phyloP scores from a whole-genome alignment of 2,113 vertebrate species.

The Gymnarchus niloticus region DNA sequence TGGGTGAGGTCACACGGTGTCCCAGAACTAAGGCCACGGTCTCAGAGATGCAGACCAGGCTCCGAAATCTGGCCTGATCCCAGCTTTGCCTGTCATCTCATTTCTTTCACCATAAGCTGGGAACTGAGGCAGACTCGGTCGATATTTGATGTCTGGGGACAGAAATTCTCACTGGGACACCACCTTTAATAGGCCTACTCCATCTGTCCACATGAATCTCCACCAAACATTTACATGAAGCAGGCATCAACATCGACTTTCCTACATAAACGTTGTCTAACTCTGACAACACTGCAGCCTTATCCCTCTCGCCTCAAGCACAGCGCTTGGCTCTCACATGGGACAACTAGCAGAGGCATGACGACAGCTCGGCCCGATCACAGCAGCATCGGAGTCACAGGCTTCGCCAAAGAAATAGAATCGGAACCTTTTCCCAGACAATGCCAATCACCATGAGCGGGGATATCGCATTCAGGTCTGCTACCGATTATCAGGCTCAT shows the following conservation, averaged over 20 bases:
- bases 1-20: neutral
- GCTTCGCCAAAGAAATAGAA: no score
- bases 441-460: neutral
- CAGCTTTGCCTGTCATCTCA: slow-evolving; percentile 54
- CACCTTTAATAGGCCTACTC: neutral
- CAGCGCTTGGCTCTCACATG: no score
- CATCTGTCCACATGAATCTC: neutral
- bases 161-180: neutral
- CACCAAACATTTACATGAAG: neutral
- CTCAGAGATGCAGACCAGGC: neutral
- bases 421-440: neutral
- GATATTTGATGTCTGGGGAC: slow-evolving; percentile 70
- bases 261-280: no score
- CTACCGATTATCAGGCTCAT: neutral
- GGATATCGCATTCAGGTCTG: neutral
- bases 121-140: slow-evolving; percentile 82
- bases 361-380: no score
- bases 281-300: no score
- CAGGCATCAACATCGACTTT: neutral
- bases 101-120: slow-evolving; percentile 84
- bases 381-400: no score
- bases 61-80: slow-evolving; percentile 48
- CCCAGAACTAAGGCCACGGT: neutral
- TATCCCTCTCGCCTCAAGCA: no score
- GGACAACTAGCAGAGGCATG: no score